Conservation (phyloP, 2,797 vertebrate genomes). For the Pelodytes ibericus region DNA sequence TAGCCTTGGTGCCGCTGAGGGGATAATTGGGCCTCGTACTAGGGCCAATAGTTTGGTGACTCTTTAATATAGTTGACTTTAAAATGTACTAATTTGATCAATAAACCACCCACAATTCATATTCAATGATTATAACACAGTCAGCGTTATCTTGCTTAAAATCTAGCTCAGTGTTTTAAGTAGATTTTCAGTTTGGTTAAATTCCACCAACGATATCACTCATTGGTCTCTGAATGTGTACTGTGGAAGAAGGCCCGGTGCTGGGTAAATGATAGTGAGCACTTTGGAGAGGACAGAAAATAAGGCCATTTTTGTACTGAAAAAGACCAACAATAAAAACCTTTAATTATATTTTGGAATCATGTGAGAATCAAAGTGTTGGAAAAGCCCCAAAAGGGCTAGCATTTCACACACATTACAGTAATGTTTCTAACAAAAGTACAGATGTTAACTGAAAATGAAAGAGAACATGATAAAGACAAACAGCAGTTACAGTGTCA, state of each 20-base stretch:
- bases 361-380: neutral
- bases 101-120: too few species aligned
- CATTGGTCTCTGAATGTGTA: neutral
- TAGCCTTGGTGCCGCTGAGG: too few species aligned
- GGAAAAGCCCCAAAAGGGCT: neutral
- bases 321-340: neutral
- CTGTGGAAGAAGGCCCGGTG: neutral
- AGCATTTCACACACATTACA: neutral
- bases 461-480: neutral
- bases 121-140: too few species aligned
- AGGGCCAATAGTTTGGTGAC: too few species aligned
- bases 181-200: neutral
- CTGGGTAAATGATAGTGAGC: neutral
- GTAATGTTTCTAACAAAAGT: neutral
- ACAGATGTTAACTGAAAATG: neutral
- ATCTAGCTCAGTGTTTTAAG: neutral
- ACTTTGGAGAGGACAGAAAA: neutral
- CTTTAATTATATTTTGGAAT: neutral
- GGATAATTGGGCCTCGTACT: too few species aligned
- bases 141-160: neutral
- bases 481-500: neutral
- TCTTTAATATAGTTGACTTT: too few species aligned
- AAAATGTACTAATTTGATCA: too few species aligned
- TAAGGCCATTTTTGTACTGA: neutral
- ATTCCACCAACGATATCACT: neutral